phyloP scores from a whole-genome alignment of 2,797 vertebrate genomes.

The Peromyscus aztecus region DNA sequence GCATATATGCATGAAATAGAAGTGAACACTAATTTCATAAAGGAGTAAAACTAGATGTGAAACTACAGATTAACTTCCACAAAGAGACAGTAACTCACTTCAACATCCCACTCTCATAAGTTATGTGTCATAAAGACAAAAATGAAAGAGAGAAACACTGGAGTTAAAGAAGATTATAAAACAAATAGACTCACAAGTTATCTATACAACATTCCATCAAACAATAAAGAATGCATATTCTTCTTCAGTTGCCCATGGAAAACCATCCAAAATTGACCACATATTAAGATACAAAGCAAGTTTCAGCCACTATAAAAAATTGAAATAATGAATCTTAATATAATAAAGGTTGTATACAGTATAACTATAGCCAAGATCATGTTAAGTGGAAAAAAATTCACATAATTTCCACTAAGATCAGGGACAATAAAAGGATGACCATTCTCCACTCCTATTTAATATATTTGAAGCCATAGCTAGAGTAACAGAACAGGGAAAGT shows the following conservation, averaged over 20 bases:
- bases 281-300: not conserved
- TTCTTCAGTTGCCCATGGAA: not conserved
- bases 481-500: not conserved
- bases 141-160: not conserved
- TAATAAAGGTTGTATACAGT: not conserved
- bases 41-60: not conserved
- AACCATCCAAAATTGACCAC: not conserved
- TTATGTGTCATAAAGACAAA: not conserved
- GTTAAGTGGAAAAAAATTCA: not conserved
- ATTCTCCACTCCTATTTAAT: not conserved
- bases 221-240: not conserved
- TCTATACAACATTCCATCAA: not conserved
- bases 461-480: not conserved
- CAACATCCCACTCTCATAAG: not conserved
- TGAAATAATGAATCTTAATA: not conserved
- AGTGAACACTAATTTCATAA: not conserved
- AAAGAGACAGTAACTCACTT: not conserved
- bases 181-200: not conserved
- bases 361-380: not conserved
- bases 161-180: not conserved
- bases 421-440: not conserved
- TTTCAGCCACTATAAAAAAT: not conserved
- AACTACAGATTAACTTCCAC: not conserved
- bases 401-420: not conserved
- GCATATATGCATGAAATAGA: not conserved